phyloP scores from a whole-genome alignment of 2,888 invertebrate genomes.

The Sarcophaga caerulescens region DNA sequence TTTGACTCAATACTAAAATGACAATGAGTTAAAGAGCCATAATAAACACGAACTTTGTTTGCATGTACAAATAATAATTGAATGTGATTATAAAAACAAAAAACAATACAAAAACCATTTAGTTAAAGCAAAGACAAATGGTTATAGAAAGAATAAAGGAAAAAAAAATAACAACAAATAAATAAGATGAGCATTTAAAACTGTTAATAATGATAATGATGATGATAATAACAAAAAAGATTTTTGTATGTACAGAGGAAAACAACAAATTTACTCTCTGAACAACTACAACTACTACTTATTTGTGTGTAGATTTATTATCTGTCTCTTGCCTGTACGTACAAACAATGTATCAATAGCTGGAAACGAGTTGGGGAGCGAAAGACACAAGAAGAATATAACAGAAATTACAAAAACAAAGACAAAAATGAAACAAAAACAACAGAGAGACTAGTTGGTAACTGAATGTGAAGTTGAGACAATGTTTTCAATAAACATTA shows the following conservation, averaged over 20 bases:
- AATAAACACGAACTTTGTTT: conserved; percentile 39
- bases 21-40: conserved; percentile 35
- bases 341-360: background rate
- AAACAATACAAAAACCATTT: conserved; percentile 19
- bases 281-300: background rate
- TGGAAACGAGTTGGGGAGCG: background rate
- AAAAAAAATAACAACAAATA: conserved; percentile 5
- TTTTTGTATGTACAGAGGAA: background rate
- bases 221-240: background rate
- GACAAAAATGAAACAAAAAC: background rate
- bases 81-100: conserved; percentile 20
- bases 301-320: background rate
- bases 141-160: conserved; percentile 6
- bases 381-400: background rate
- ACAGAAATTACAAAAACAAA: background rate
- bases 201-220: conserved; percentile 17
- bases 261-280: too few relatives aligned
- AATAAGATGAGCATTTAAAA: conserved; percentile 16
- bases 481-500: background rate
- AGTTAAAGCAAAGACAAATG: conserved; percentile 5
- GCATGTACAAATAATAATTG: conserved; percentile 39
- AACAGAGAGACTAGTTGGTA: background rate
- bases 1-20: conserved; percentile 28
- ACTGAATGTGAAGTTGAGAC: too few relatives aligned
- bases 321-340: too few relatives aligned